phyloP scores from a whole-genome alignment of 2,797 vertebrate species.

The Paguma larvata region DNA sequence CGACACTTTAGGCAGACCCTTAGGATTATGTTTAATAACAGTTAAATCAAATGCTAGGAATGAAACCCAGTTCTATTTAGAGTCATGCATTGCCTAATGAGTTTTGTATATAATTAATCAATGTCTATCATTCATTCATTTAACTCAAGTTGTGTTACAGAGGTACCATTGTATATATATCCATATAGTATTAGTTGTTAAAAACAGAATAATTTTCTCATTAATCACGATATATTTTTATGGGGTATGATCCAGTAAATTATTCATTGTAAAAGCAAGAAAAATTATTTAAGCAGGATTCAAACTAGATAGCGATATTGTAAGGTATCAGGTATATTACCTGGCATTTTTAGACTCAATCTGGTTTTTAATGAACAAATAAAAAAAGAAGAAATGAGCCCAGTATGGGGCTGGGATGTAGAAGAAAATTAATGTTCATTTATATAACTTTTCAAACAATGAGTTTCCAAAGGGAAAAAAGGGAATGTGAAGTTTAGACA shows the following conservation, averaged over 20 bases:
- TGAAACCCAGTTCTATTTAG: neutral
- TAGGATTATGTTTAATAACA: conserved; percentile 50
- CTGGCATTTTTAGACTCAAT: neutral
- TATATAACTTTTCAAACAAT: conserved; percentile 31
- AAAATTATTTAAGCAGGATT: neutral
- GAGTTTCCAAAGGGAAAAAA: conserved; percentile 22
- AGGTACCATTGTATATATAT: neutral
- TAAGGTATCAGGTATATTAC: neutral
- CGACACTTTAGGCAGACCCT: conserved; percentile 4
- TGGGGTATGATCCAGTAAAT: neutral
- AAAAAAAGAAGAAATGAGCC: neutral
- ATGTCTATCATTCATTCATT: conserved; percentile 39
- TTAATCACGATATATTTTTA: neutral
- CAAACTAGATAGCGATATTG: neutral
- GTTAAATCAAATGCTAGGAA: neutral
- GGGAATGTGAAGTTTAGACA: neutral
- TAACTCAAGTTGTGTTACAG: neutral
- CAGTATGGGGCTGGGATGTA: neutral
- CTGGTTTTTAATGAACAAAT: neutral
- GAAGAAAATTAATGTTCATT: neutral
- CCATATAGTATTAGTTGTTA: neutral
- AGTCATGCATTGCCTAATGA: neutral
- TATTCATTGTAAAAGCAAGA: neutral
- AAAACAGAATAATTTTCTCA: neutral
- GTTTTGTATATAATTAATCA: conserved; percentile 39